phyloP scores from a whole-genome alignment of 2,888 invertebrate genomes.

The Caprella mutica region DNA sequence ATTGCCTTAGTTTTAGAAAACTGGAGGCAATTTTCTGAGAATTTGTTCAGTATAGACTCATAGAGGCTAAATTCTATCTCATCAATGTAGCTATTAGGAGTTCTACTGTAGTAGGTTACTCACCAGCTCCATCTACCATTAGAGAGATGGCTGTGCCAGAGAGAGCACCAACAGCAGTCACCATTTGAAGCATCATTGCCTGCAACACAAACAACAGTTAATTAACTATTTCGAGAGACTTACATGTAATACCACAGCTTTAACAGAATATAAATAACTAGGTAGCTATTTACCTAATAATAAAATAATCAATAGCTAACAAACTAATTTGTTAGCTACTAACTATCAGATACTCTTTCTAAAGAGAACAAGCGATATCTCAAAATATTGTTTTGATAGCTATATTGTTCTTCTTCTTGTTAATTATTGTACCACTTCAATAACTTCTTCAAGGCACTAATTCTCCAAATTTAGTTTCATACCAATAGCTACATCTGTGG shows the following conservation, averaged over 20 bases:
- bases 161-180: conserved; percentile 89
- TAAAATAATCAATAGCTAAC: no score
- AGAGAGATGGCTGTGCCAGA: conserved; percentile 84
- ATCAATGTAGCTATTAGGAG: no score
- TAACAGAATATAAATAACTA: no score
- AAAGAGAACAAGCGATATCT: neutral
- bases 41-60: no score
- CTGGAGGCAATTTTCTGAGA: no score
- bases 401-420: neutral
- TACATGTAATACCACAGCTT: no score
- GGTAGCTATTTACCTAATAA: no score
- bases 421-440: neutral
- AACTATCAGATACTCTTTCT: neutral
- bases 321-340: neutral
- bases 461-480: no score
- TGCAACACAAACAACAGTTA: conserved; percentile 38
- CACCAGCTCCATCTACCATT: conserved; percentile 56
- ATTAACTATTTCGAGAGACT: no score
- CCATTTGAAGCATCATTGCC: conserved; percentile 87
- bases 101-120: conserved; percentile 8
- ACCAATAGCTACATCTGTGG: no score
- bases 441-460: neutral
- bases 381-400: neutral
- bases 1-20: no score
- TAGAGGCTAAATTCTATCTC: no score